Evolutionary conservation across 2,797 vertebrate genomes (phyloP).

Genomic region (Pelochelys cantorii): DNA sequence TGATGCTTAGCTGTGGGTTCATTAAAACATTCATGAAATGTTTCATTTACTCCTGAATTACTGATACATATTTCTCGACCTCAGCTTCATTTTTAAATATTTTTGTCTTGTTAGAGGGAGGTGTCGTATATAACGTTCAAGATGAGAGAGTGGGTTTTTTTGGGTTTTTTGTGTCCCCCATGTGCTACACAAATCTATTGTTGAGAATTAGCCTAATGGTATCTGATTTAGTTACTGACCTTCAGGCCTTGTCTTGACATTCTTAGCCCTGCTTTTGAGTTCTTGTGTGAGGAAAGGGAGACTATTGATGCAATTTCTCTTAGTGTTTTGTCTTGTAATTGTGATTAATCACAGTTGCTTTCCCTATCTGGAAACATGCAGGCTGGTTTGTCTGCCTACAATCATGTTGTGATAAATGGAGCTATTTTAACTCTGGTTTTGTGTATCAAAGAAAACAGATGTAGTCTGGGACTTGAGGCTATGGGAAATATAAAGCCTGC

Average conservation of each 20-base stretch:
- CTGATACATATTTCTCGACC: constrained; percentile 12
- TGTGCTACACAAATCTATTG: constrained; percentile 51
- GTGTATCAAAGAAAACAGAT: constrained; percentile 98
- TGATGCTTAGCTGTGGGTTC: neutral
- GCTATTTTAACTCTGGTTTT: constrained; percentile 92
- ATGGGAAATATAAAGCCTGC: constrained; percentile 89
- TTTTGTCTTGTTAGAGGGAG: neutral
- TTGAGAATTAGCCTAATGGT: constrained; percentile 73
- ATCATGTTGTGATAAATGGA: constrained; percentile 97
- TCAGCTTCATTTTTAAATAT: neutral
- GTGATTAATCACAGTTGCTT: constrained; percentile 98
- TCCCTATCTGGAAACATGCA: constrained; percentile 95
- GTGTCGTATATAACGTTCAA: neutral
- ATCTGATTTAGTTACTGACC: constrained; percentile 81
- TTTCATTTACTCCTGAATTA: neutral
- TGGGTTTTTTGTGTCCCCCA: too few relatives aligned
- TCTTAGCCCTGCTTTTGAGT: constrained; percentile 69
- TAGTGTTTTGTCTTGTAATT: constrained; percentile 94
- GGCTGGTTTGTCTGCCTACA: constrained; percentile 97
- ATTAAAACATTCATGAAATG: neutral
- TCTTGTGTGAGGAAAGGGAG: constrained; percentile 69
- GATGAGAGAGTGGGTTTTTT: too few relatives aligned
- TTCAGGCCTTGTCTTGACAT: constrained; percentile 70
- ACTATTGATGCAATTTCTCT: constrained; percentile 89
- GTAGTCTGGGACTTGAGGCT: constrained; percentile 93